phyloP scores from a whole-genome alignment of 2,797 vertebrate genomes.

The Spinus pinus region DNA sequence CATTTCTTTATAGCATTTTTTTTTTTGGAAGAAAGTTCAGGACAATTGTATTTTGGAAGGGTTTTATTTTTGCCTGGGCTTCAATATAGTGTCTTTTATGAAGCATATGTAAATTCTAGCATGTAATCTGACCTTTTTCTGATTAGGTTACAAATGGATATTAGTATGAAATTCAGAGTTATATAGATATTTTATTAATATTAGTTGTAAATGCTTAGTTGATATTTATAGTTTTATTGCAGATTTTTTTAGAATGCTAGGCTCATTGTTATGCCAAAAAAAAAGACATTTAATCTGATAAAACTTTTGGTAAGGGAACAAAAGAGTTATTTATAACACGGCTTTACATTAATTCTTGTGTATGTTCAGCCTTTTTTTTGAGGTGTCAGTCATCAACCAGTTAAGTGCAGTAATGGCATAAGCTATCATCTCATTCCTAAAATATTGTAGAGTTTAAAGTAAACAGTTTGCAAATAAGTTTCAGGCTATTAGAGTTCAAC shows the following conservation, averaged over 20 bases:
- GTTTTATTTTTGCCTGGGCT: not conserved
- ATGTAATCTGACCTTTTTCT: not conserved
- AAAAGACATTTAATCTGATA: not conserved
- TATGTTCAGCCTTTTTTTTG: not conserved
- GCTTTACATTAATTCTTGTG: not conserved
- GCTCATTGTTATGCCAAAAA: not conserved
- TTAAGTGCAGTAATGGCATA: not conserved
- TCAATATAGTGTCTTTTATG: not conserved
- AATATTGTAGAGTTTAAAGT: not conserved
- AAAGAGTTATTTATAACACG: not conserved
- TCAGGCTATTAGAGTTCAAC: not conserved
- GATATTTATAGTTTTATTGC: not conserved
- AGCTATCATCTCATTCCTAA: not conserved
- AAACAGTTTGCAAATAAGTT: not conserved
- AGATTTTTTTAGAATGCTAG: not conserved
- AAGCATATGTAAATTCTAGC: not conserved
- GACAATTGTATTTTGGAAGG: not conserved
- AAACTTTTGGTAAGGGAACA: not conserved
- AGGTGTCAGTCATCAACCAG: not conserved
- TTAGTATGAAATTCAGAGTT: not conserved
- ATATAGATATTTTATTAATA: not conserved
- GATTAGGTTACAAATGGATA: not conserved
- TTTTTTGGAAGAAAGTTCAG: not conserved
- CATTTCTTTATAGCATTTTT: not conserved
- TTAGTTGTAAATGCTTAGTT: not conserved